A percentile compares a stretch with the other conserved stretches of the same genome.
Conservation (phyloP, 2,888 invertebrate species). For the Trachelus troglodyta region DNA sequence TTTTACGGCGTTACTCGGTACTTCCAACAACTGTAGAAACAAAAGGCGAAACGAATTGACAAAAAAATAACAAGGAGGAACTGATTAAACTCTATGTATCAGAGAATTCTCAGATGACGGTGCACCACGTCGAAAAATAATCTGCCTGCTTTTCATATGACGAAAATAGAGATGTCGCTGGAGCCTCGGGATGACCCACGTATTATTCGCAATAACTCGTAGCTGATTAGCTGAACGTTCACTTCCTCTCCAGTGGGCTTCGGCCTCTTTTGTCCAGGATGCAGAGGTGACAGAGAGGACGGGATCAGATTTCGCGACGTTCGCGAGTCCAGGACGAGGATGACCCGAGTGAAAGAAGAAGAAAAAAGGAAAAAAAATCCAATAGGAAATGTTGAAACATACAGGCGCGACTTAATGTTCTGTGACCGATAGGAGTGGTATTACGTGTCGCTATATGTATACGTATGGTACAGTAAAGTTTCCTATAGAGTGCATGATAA, state of each 20-base stretch:
- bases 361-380: background rate
- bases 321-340: background rate
- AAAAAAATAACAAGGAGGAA: background rate
- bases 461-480: background rate
- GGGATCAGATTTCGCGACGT: background rate
- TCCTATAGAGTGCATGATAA: background rate
- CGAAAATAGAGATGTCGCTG: background rate
- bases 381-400: background rate
- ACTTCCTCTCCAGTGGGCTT: conserved; percentile 44
- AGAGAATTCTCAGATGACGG: background rate
- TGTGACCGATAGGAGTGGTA: background rate
- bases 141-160: background rate
- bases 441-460: background rate
- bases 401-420: background rate
- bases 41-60: background rate
- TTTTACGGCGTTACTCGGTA: background rate
- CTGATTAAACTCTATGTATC: background rate
- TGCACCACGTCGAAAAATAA: background rate
- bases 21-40: background rate
- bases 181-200: background rate
- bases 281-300: background rate
- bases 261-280: conserved; percentile 39
- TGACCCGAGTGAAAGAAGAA: background rate
- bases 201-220: background rate
- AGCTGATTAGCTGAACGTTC: conserved; percentile 43